Conservation (phyloP, 2,113 vertebrate genomes). For the Oryzias celebensis region DNA sequence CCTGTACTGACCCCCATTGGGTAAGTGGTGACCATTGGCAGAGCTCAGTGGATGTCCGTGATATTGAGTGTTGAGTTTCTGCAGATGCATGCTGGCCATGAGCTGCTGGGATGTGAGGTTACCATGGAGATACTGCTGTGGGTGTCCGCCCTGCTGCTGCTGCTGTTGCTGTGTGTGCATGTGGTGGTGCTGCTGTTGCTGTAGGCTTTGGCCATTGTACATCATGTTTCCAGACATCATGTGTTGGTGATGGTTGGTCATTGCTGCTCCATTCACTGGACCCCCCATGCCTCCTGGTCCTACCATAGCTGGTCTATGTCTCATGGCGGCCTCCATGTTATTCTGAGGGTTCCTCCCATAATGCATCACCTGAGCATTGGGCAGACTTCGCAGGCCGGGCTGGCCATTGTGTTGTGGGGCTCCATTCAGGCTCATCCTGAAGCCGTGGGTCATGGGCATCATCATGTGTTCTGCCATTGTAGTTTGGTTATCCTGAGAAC, state of each 20-base stretch:
- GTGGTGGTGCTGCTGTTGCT: constrained; percentile 58
- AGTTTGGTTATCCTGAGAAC: constrained; percentile 19
- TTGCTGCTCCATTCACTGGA: constrained; percentile 70
- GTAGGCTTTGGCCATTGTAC: constrained; percentile 63
- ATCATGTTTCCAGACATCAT: constrained; percentile 73
- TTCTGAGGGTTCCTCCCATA: constrained; percentile 78
- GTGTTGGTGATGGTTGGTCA: constrained; percentile 73
- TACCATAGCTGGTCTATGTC: constrained; percentile 75
- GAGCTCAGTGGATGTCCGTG: constrained; percentile 80
- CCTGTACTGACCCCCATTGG: constrained; percentile 76
- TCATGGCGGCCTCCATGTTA: constrained; percentile 81
- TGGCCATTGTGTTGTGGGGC: constrained; percentile 80
- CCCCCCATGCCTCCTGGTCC: constrained; percentile 64
- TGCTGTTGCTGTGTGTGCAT: constrained; percentile 48
- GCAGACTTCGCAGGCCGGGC: constrained; percentile 74
- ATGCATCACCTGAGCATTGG: constrained; percentile 80
- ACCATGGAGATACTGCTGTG: constrained; percentile 81
- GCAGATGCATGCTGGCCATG: constrained; percentile 90
- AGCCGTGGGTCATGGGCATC: constrained; percentile 88
- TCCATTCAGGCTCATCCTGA: constrained; percentile 82
- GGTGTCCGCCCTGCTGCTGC: constrained; percentile 68
- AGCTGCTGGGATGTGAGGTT: constrained; percentile 85
- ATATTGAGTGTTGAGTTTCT: constrained; percentile 89
- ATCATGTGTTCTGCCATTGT: constrained; percentile 93
- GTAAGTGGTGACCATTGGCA: constrained; percentile 75